Base-by-base conservation (phyloP, 2,797 vertebrate species). In the Meriones psammophilus region DNA sequence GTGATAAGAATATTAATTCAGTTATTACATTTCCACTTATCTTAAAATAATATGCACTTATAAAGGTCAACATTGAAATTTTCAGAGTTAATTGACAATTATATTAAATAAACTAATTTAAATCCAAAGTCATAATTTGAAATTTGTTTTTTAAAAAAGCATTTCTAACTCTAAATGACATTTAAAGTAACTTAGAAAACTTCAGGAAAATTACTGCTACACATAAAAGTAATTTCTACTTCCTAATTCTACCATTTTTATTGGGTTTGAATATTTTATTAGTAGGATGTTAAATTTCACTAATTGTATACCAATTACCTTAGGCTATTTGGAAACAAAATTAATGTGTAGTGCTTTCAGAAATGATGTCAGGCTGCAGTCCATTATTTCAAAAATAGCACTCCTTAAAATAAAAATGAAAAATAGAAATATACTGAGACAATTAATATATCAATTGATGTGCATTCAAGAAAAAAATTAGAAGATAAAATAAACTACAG, bases 41-140 rank as follows among this genome's bases (percentile, higher is more conserved):
- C 15, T 58, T 3, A 56, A 3, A 85, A 64, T 66, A 10, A 69
- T 84, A 76, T 83, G 8, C 46, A 83, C n/a, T 73, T 62, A 89
- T 50, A 91, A 95, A 78, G 9, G 12, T 88, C 74, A 94, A 91
- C 71, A 78, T 28, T 77, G 89, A 88, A 60, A 6, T 13, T 42
- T 97, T n/a, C 33, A 68, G 7, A 84, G 30, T 26, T 13, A 93
- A 91, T 15, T 60, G 18, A 68, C 26, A 68, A n/a, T 68, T 4
- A 78, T 62, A 89, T 95, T 81, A 88, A 91, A 56, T 91, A 73
- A 94, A 60, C 20, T 91, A 77, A n/a, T 89, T 56, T 83, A 17
- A 87, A 7, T 62, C 3, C 0, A 54, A 6, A 54, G 24, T 33
- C 4, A 81, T 66, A 62, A 18, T 22, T 92, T 94, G 17, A 69